These are phyloP conservation scores for Mythimna loreyi DNA, from an alignment of 2,888 invertebrate genomes.

Conservation along the genomic window DNA sequence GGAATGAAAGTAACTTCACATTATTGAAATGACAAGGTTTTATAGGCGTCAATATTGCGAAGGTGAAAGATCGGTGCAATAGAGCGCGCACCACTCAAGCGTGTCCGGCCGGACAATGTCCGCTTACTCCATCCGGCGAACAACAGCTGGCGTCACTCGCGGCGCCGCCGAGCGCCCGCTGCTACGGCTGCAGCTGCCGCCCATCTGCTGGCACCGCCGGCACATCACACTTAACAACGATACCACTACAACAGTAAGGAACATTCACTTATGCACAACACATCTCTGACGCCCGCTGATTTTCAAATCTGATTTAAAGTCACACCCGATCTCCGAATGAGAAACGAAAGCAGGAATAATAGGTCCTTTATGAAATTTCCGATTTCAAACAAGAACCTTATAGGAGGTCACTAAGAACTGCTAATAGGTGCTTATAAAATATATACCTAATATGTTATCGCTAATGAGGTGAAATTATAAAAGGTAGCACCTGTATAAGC, in stretches of 20 bases:
- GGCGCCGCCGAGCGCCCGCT: conserved; percentile 47
- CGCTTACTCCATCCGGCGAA: conserved; percentile 86
- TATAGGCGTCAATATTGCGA: conserved; percentile 90
- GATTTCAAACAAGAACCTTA: neutral
- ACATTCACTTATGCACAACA: conserved; percentile 40
- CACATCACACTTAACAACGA: conserved; percentile 35
- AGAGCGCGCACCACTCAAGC: conserved; percentile 86
- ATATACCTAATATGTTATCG: neutral
- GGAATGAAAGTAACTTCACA: conserved; percentile 89
- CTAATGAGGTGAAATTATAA: neutral
- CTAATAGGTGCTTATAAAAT: neutral
- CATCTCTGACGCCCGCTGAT: neutral
- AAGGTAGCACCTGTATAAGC: neutral
- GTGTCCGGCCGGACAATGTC: conserved; percentile 87
- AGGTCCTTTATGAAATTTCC: neutral
- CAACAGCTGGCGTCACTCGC: conserved; percentile 75
- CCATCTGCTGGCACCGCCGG: conserved; percentile 29
- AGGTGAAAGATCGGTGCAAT: conserved; percentile 90
- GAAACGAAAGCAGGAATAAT: neutral
- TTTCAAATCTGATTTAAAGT: neutral
- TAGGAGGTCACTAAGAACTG: neutral
- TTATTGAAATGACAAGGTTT: conserved; percentile 89
- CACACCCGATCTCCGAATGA: neutral
- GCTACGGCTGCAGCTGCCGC: conserved; percentile 41
- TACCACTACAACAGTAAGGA: conserved; percentile 29